These are phyloP conservation scores for Emydura subglobosa DNA, from an alignment of 2,113 vertebrate genomes.

Conservation along the genomic window DNA sequence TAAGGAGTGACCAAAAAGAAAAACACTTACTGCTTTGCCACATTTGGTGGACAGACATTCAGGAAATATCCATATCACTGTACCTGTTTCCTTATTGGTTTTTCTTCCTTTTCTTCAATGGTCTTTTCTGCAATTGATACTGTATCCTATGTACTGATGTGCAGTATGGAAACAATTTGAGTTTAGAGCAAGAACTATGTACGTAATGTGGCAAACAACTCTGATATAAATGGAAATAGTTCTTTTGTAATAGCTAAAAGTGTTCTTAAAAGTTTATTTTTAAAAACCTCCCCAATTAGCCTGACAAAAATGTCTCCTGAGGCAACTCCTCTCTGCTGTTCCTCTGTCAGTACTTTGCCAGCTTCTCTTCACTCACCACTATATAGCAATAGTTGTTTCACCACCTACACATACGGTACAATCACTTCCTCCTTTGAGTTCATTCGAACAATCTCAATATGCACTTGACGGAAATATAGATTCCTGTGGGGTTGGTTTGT, in stretches of 20 bases:
- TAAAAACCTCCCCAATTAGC: not conserved
- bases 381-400: conserved; percentile 41
- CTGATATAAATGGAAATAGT: not conserved
- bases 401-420: conserved; percentile 51
- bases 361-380: conserved; percentile 65
- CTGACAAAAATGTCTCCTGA: not conserved
- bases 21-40: conserved; percentile 10
- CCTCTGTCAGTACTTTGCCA: conserved; percentile 39
- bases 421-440: conserved; percentile 47
- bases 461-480: conserved; percentile 22
- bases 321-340: conserved; percentile 29
- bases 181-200: not conserved
- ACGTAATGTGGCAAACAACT: not conserved
- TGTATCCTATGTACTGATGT: not conserved
- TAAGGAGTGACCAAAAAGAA: not conserved
- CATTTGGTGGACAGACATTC: not conserved
- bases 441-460: conserved; percentile 49
- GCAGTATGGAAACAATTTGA: not conserved
- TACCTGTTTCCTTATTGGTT: not conserved
- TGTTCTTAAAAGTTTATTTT: not conserved
- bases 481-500: conserved; percentile 34
- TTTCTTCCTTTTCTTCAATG: not conserved
- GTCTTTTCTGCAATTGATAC: not conserved
- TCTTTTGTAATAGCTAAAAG: not conserved
- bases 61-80: not conserved